Percentiles rank a stretch among this genome's conserved stretches.
Conservation (phyloP, 2,797 vertebrate species). For the Ficedula albicollis region DNA sequence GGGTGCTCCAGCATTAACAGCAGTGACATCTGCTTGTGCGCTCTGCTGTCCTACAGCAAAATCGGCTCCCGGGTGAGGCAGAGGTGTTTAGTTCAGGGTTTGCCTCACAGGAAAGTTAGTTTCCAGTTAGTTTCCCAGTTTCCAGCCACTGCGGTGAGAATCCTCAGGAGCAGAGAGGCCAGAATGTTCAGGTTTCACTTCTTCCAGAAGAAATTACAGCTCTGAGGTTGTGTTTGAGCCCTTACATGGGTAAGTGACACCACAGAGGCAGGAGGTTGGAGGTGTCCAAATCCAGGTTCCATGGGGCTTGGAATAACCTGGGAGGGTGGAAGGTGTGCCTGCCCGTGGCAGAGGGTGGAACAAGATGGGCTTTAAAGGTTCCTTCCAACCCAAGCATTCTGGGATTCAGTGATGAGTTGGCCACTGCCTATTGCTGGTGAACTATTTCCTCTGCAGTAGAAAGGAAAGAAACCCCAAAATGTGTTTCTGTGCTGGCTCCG, state of each 20-base stretch:
- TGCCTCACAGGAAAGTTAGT: neutral
- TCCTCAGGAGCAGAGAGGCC: neutral
- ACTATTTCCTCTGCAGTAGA: neutral
- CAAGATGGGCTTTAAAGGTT: neutral
- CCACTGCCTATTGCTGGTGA: neutral
- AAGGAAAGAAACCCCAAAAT: neutral
- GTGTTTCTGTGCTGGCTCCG: neutral
- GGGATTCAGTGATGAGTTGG: neutral
- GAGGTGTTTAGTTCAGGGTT: neutral
- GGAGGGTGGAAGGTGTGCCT: neutral
- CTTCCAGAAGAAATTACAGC: neutral
- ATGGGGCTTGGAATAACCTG: neutral
- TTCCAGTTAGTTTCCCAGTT: neutral
- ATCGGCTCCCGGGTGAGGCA: neutral
- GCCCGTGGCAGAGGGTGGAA: neutral
- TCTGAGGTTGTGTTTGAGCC: neutral
- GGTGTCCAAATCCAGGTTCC: neutral
- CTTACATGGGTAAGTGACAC: neutral
- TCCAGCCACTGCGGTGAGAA: neutral
- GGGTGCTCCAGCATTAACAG: neutral
- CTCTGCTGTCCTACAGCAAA: neutral
- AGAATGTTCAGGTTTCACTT: neutral
- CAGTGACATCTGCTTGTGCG: fast-evolving
- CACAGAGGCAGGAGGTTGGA: fast-evolving
- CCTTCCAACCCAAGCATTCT: neutral